These are phyloP conservation scores for Ceratosolen fusciceps DNA, from an alignment of 1,140 invertebrate species.

Conservation along the genomic window DNA sequence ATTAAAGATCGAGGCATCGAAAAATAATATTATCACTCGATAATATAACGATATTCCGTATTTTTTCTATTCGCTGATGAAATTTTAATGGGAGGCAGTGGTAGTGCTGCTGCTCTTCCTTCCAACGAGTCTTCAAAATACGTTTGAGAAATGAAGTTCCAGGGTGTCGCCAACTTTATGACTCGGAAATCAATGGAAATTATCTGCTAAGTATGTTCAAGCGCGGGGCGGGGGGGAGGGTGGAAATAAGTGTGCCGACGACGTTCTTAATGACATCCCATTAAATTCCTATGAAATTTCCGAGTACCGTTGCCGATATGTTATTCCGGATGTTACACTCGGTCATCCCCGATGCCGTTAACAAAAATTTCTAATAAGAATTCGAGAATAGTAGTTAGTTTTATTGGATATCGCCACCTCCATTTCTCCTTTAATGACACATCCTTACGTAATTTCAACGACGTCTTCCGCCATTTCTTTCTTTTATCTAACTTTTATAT, in stretches of 20 bases:
- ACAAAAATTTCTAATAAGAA: not conserved
- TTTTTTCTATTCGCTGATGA: too few relatives aligned
- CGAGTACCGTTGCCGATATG: conserved; percentile 13
- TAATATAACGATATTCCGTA: too few relatives aligned
- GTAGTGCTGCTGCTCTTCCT: too few relatives aligned
- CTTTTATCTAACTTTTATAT: too few relatives aligned
- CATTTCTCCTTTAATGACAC: too few relatives aligned
- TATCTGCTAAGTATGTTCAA: not conserved
- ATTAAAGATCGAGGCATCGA: too few relatives aligned
- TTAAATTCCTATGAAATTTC: conserved; percentile 31
- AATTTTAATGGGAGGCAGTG: too few relatives aligned
- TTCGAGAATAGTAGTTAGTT: not conserved
- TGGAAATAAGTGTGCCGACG: conserved; percentile 8
- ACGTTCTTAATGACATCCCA: conserved; percentile 26
- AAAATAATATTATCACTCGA: too few relatives aligned
- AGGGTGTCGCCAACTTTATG: not conserved
- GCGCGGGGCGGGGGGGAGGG: too few relatives aligned
- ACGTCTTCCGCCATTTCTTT: too few relatives aligned
- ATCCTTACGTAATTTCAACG: too few relatives aligned
- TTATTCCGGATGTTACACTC: conserved; percentile 29
- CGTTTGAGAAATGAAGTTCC: not conserved
- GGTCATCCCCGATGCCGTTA: not conserved
- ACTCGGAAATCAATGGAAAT: conserved; percentile 7
- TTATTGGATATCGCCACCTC: not conserved
- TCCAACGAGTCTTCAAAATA: too few relatives aligned